Conservation (phyloP, 2,888 invertebrate genomes). For the Drosophila subsilvestris region DNA sequence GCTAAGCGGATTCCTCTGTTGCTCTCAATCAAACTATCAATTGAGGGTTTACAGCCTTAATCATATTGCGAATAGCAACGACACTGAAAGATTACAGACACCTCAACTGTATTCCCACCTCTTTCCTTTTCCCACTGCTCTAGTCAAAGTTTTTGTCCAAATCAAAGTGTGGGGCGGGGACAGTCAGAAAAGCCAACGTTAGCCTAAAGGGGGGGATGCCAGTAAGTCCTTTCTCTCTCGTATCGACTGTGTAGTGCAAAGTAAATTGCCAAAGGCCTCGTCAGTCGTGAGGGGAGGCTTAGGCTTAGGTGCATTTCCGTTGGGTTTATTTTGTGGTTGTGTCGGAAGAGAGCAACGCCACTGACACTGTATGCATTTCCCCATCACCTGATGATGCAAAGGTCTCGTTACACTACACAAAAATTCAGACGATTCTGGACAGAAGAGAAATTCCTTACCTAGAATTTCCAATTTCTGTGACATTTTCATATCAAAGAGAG, state of each 20-base stretch:
- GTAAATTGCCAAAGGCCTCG: neutral
- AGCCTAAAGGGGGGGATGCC: neutral
- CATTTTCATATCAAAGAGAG: too few relatives aligned
- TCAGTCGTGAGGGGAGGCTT: neutral
- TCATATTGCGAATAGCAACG: too few relatives aligned
- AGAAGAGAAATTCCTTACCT: too few relatives aligned
- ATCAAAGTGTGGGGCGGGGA: neutral
- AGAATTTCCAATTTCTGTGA: too few relatives aligned
- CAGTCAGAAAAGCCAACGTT: too few relatives aligned
- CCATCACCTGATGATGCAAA: neutral
- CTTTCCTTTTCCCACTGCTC: neutral
- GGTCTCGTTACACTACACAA: neutral
- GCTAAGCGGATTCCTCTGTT: neutral
- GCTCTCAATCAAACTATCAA: neutral
- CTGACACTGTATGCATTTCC: neutral
- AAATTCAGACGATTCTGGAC: neutral
- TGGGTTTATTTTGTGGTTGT: neutral
- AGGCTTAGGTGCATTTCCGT: neutral
- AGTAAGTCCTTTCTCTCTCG: neutral
- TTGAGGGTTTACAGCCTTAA: neutral
- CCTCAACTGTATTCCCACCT: neutral
- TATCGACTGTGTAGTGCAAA: neutral
- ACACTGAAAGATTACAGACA: neutral
- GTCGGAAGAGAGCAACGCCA: neutral
- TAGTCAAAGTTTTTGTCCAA: neutral